Base-by-base conservation (phyloP, 1,140 invertebrate species). In the Laupala kohalensis region DNA sequence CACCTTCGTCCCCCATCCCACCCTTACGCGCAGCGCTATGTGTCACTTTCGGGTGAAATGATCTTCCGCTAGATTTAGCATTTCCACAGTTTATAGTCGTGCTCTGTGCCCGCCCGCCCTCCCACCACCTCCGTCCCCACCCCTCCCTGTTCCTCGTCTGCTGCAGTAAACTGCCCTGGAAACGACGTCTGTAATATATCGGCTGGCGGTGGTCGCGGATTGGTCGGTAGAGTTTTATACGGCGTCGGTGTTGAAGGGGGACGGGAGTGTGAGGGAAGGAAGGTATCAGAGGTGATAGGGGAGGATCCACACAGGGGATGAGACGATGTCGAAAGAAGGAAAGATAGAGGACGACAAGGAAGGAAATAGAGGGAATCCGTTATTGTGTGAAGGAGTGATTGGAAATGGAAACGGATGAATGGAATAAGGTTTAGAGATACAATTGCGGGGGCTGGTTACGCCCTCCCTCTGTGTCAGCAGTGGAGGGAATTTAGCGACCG, bases 31-130 rank as follows among this genome's bases (percentile, higher is more conserved):
- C 37, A 65, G 69, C 25, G 53, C 79, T 78, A 83, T 83, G 82
- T 78, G 82, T 82, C 81, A 82, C 82, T 82, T 82, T 83, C 81
- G 80, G 81, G 78, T 82, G 81, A 80, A 77, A 81, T 82, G 80
- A 80, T 81, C 79, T 82, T 79, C 81, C 81, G 80, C 77, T 82
- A 81, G 80, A 83, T 83, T 81, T 82, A 82, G 79, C 81, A 82
- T 82, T 81, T 78, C 79, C 78, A 81, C 77, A 77, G 79, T 79
- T 77, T 79, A 81, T 80, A 77, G 78, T 74, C 76, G 66, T 71
- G 72, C 77, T 77, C 77, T 77, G 79, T 77, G 78, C 79, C 74
- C 37, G 37, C 37, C 19, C 9, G 6, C 30, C 37, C 9, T 0
- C 37, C 9, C 37, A 9, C 9, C 19, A 6, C 37, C 9, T 19